Evolutionary conservation across 2,888 invertebrate species (phyloP).

Genomic region (Agrenia bidenticulata): DNA sequence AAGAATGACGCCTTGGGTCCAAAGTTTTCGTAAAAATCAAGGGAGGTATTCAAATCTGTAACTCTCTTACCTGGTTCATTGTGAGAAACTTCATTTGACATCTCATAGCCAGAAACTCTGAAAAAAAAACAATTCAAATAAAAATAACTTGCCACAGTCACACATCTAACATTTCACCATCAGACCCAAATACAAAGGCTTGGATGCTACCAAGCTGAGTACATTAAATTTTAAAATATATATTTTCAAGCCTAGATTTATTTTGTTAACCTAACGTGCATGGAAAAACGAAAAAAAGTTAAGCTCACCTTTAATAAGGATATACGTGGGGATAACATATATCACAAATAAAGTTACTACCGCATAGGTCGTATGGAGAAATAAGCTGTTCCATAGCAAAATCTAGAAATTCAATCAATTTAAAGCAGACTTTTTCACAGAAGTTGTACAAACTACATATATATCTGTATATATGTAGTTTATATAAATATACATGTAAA

Average conservation of each 20-base stretch:
- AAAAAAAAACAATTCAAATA: conserved; percentile 4
- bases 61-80: conserved; percentile 36
- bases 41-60: background rate
- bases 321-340: conserved; percentile 37
- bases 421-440: too few species aligned
- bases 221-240: too few species aligned
- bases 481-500: too few species aligned
- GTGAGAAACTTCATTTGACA: conserved; percentile 43
- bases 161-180: too few species aligned
- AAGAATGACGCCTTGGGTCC: too few species aligned
- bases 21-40: background rate
- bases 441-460: too few species aligned
- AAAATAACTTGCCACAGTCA: too few species aligned
- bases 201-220: too few species aligned
- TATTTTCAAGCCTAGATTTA: too few species aligned
- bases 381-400: conserved; percentile 26
- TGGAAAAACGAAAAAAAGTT: background rate
- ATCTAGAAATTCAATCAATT: background rate
- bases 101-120: conserved; percentile 39
- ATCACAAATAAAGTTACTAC: conserved; percentile 33
- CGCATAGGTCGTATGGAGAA: conserved; percentile 34
- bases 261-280: background rate
- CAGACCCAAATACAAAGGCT: too few species aligned
- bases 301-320: conserved; percentile 37
- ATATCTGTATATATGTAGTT: too few species aligned